These are phyloP conservation scores for Tanypteryx hageni DNA, from an alignment of 2,888 invertebrate species.

Conservation along the genomic window DNA sequence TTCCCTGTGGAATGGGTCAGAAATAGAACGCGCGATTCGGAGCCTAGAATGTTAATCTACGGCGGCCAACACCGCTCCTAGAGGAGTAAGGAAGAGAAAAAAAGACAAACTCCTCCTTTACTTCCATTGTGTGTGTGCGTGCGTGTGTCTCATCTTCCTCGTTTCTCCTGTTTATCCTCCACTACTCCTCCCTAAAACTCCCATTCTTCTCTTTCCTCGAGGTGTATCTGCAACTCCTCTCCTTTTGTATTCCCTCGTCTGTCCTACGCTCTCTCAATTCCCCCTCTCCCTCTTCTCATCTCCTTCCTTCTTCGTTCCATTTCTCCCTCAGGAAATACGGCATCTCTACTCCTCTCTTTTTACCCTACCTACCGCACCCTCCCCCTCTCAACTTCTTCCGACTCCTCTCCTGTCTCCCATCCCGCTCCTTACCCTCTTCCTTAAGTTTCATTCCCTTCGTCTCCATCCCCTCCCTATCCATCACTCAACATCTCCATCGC, in stretches of 20 bases:
- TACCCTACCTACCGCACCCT: no score
- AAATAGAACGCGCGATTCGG: neutral
- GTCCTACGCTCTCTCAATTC: neutral
- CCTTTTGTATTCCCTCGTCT: neutral
- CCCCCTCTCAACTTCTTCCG: no score
- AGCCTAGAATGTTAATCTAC: conserved; percentile 1
- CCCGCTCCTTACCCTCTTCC: no score
- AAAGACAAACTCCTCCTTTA: neutral
- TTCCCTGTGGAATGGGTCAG: neutral
- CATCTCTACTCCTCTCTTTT: neutral
- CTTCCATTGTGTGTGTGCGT: no score
- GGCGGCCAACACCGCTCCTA: neutral
- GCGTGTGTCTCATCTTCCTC: neutral
- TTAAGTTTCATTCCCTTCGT: no score
- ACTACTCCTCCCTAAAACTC: neutral
- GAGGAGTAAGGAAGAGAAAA: neutral
- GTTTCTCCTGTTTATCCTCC: neutral
- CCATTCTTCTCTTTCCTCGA: neutral
- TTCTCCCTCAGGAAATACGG: neutral
- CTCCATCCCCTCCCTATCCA: no score
- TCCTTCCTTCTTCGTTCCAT: no score
- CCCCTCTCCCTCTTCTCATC: neutral
- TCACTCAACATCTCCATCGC: no score
- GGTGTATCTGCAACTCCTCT: neutral
- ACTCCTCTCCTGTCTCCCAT: no score